Evolutionary conservation across 2,113 vertebrate genomes (phyloP).

Genomic region (Urocitellus parryii): DNA sequence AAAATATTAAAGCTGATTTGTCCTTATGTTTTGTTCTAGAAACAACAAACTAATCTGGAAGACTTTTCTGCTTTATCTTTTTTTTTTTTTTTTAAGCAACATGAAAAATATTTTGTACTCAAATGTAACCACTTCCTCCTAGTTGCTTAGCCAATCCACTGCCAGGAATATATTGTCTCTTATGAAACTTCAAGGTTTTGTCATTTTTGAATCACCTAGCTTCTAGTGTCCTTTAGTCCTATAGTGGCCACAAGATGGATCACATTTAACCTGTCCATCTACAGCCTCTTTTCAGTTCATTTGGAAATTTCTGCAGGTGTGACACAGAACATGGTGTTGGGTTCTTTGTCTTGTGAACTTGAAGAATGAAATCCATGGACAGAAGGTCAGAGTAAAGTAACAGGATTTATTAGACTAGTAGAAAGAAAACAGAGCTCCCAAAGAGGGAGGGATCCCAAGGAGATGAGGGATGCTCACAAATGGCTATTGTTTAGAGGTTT

Average conservation of each 20-base stretch:
- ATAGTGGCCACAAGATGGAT: background rate
- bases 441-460: too few relatives aligned
- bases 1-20: background rate
- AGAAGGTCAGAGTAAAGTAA: too few relatives aligned
- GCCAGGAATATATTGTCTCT: slow-evolving; percentile 5
- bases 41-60: background rate
- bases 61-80: background rate
- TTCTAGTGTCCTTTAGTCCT: background rate
- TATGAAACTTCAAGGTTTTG: background rate
- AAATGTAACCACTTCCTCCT: background rate
- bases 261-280: background rate
- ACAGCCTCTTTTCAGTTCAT: background rate
- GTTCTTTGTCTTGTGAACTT: too few relatives aligned
- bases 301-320: background rate
- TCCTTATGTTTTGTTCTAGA: background rate
- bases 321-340: too few relatives aligned
- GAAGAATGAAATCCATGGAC: too few relatives aligned
- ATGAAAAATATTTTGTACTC: background rate
- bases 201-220: background rate
- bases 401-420: too few relatives aligned
- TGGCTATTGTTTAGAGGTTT: too few relatives aligned
- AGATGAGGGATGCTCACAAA: too few relatives aligned
- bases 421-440: too few relatives aligned
- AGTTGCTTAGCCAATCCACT: background rate
- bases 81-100: background rate